Evolutionary conservation across 2,888 invertebrate genomes (phyloP).

Genomic region (Aelia acuminata): DNA sequence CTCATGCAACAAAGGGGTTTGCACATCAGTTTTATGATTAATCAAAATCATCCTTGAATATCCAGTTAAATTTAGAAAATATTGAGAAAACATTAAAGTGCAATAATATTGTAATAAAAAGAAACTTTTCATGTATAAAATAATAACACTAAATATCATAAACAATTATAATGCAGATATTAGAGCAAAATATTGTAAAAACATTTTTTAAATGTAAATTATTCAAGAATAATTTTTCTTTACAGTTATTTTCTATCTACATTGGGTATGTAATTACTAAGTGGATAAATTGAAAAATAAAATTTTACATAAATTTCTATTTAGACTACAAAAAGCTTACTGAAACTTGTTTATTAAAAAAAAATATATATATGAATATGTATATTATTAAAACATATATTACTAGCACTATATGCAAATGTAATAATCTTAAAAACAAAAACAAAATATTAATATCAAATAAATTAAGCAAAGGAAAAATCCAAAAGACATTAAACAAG

Average conservation of each 20-base stretch:
- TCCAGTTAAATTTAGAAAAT: background rate
- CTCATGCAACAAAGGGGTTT: conserved; percentile 32
- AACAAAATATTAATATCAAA: conserved; percentile 29
- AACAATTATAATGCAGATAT: background rate
- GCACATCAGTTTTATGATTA: background rate
- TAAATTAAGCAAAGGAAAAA: conserved; percentile 46
- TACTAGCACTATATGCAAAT: conserved; percentile 39
- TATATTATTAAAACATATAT: conserved; percentile 12
- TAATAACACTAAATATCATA: background rate
- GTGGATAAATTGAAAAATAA: background rate
- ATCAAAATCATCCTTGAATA: conserved; percentile 19
- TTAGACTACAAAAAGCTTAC: conserved; percentile 4
- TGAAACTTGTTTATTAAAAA: background rate
- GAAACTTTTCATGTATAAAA: background rate
- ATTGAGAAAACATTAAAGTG: background rate
- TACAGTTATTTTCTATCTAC: background rate
- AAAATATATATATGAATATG: background rate
- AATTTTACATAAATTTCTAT: background rate
- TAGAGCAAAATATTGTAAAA: background rate
- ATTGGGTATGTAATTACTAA: background rate
- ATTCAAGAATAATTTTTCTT: conserved; percentile 40
- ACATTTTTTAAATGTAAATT: background rate
- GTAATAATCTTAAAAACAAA: conserved; percentile 29
- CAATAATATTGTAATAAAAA: background rate
- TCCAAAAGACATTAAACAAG: conserved; percentile 14